Evolutionary conservation across 2,888 invertebrate species (phyloP).

Genomic region (Drosophila ustulata): DNA sequence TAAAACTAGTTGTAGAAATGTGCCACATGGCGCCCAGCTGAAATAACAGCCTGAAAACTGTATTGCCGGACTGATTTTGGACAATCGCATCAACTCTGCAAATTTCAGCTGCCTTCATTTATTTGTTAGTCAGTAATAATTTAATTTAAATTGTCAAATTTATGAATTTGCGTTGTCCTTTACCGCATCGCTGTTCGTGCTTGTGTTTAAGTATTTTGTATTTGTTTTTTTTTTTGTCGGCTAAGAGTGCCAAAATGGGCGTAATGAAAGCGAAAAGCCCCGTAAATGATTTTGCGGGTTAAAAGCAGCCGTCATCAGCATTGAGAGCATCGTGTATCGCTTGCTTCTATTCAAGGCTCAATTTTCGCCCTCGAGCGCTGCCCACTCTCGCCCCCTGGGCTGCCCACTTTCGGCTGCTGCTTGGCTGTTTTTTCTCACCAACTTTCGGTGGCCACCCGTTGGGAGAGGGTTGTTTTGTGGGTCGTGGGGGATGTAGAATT

Average conservation of each 20-base stretch:
- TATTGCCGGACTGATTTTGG: too few relatives aligned
- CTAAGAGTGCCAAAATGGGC: slow-evolving; percentile 24
- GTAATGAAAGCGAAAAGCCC: slow-evolving; percentile 47
- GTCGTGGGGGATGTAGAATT: slow-evolving; percentile 17
- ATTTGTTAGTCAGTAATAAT: too few relatives aligned
- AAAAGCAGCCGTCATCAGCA: slow-evolving; percentile 22
- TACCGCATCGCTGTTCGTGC: too few relatives aligned
- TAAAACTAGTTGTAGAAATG: too few relatives aligned
- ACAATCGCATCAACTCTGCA: too few relatives aligned
- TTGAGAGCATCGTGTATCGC: slow-evolving; percentile 21
- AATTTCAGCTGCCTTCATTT: too few relatives aligned
- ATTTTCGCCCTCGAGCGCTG: background rate
- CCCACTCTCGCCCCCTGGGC: background rate
- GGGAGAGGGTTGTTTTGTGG: slow-evolving; percentile 2
- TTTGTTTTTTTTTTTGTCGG: background rate
- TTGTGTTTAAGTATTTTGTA: too few relatives aligned
- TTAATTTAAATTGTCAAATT: too few relatives aligned
- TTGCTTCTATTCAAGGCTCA: too few relatives aligned
- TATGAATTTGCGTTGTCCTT: too few relatives aligned
- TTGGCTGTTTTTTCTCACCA: background rate
- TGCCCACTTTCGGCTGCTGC: background rate
- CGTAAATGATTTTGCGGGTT: slow-evolving; percentile 64
- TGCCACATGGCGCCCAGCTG: too few relatives aligned
- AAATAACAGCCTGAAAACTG: too few relatives aligned
- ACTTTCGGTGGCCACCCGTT: background rate